Evolutionary conservation across 2,113 vertebrate genomes (phyloP).

Genomic region (Nanger granti): DNA sequence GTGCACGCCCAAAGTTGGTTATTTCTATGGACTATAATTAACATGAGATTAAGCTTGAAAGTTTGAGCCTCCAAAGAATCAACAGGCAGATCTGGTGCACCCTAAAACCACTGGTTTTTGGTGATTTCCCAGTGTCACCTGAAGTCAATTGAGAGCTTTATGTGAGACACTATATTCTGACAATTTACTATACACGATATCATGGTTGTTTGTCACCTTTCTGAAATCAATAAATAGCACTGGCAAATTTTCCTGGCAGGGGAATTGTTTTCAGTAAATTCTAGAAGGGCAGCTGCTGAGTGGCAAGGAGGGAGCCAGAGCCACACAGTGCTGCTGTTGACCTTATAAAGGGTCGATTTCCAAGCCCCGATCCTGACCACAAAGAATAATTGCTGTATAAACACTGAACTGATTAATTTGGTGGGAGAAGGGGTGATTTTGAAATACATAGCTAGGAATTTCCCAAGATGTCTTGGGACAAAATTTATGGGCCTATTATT

Average conservation of each 20-base stretch:
- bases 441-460: not conserved
- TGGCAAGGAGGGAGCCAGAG: slow-evolving; percentile 67
- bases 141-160: slow-evolving; percentile 73
- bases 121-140: slow-evolving; percentile 71
- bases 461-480: not conserved
- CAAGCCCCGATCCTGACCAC: not conserved
- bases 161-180: slow-evolving; percentile 75
- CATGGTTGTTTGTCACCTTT: slow-evolving; percentile 77
- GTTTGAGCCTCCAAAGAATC: slow-evolving; percentile 63
- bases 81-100: slow-evolving; percentile 63
- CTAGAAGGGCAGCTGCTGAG: slow-evolving; percentile 76
- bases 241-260: slow-evolving; percentile 79
- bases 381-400: not conserved
- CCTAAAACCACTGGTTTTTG: slow-evolving; percentile 65
- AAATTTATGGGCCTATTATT: not conserved
- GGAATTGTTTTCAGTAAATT: slow-evolving; percentile 81
- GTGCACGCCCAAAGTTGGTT: slow-evolving; percentile 36
- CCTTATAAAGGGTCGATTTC: slow-evolving; percentile 10
- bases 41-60: slow-evolving; percentile 61
- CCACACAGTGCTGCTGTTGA: slow-evolving; percentile 59
- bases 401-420: not conserved
- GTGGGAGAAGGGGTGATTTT: not conserved
- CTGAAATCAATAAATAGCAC: slow-evolving; percentile 79
- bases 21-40: slow-evolving; percentile 61
- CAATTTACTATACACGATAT: slow-evolving; percentile 74